A percentile compares a stretch with the other conserved stretches of the same genome.
These are phyloP conservation scores for Pseudois nayaur DNA, from an alignment of 2,113 vertebrate species.

Conservation along the genomic window DNA sequence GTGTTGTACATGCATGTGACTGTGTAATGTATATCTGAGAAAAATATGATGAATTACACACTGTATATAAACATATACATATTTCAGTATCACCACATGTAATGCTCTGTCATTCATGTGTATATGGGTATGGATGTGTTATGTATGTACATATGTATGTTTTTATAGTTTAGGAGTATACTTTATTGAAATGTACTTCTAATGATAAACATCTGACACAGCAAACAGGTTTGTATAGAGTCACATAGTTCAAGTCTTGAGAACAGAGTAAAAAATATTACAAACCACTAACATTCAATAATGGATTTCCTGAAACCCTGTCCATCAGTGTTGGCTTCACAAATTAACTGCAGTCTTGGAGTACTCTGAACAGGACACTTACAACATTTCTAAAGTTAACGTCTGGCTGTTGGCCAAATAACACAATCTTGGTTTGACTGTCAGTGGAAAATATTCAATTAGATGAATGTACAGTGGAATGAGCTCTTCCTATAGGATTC, in stretches of 20 bases:
- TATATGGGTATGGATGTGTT: not conserved
- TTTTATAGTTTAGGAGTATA: not conserved
- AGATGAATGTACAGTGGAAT: conserved; percentile 51
- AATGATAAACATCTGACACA: not conserved
- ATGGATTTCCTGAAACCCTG: conserved; percentile 10
- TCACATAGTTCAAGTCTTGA: not conserved
- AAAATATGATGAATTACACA: not conserved
- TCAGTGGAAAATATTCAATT: conserved; percentile 74
- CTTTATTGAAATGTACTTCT: not conserved
- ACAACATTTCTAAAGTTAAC: conserved; percentile 35
- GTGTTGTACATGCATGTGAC: not conserved
- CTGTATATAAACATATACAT: not conserved
- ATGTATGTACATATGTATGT: not conserved
- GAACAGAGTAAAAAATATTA: not conserved
- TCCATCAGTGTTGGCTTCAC: not conserved
- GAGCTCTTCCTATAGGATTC: conserved; percentile 47
- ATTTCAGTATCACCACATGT: not conserved
- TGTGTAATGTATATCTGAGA: not conserved
- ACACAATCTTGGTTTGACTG: conserved; percentile 56
- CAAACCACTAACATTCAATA: conserved; percentile 20
- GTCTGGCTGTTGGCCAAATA: conserved; percentile 65
- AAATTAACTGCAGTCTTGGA: conserved; percentile 21
- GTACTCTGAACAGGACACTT: not conserved
- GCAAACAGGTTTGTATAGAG: not conserved
- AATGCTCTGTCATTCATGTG: not conserved